Base-by-base conservation (phyloP, 1,140 invertebrate genomes). In the Streblospio benedicti region DNA sequence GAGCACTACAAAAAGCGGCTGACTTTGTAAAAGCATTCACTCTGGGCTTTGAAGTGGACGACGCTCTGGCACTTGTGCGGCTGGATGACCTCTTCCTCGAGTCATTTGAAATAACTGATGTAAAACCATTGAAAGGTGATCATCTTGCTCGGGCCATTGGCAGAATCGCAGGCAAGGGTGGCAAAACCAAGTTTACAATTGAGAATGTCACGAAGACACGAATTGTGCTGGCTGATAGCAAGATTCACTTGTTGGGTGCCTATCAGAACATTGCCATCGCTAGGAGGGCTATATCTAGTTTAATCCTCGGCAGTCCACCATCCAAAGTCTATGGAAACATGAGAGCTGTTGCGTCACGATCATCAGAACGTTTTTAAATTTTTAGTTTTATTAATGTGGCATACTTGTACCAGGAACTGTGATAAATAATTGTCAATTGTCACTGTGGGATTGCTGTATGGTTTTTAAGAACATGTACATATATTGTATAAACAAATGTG, bases 181-280 rank as follows among this genome's bases (percentile, higher is more conserved):
- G 96, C 23, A 85, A 91, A 62, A 99, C 93, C 2, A 99, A 97
- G 74, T 97, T 91, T 70, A 97, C 94, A 2, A 98, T 99, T 72
- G 96, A 99, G 81, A 99, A 99, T 80, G 91, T 91, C 0, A 99
- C 96, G 9, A 98, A 97, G 80, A 98, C 95, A 0, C 86, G 97
- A 77, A 97, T 99, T 69, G 91, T 99, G 23, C 77, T 99, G 54
- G 95, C 95, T 43, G 94, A 98, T 72, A 80, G 78, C 31, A 97
- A 96, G 83, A 90, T 99, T 65, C 95, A 99, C 76, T 91, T 99
- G 59, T 81, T 99, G 44, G 97, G 97, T 38, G 95, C 94, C 63
- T 99, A 87, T 78, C 91, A 98, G 79, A 99, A 98, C 76, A 97
- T 99, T 63, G 88, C 93, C 68, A 74, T 96, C 57, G 97, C 96